Evolutionary conservation across 2,888 invertebrate species (phyloP).

Genomic region (Hofmannophila pseudospretella): DNA sequence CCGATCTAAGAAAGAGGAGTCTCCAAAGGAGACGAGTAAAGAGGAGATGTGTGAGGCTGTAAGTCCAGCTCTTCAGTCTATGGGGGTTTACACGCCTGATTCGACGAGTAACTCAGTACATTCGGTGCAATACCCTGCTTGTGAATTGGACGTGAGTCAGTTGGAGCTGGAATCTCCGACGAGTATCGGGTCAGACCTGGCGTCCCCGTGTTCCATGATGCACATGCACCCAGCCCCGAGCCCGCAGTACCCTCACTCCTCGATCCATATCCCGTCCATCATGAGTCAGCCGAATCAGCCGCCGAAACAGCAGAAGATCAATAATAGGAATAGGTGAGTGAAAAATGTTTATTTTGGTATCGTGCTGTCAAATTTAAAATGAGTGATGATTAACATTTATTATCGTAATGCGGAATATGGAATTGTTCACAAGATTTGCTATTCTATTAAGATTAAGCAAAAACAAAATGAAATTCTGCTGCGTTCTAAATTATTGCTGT

Average conservation of each 20-base stretch:
- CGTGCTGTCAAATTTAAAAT: too few species aligned
- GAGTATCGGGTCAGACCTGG: slow-evolving; percentile 91
- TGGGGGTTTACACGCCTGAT: slow-evolving; percentile 92
- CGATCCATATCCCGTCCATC: slow-evolving; percentile 70
- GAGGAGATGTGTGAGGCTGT: slow-evolving; percentile 68
- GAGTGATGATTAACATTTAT: too few species aligned
- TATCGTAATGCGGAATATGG: too few species aligned
- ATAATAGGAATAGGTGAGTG: slow-evolving; percentile 61
- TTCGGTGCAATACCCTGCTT: slow-evolving; percentile 86
- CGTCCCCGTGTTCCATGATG: slow-evolving; percentile 87
- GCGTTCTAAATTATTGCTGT: too few species aligned
- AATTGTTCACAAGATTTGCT: too few species aligned
- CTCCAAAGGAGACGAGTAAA: slow-evolving; percentile 53
- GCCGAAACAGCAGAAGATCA: slow-evolving; percentile 71
- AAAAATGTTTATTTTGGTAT: too few species aligned
- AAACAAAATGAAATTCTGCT: too few species aligned
- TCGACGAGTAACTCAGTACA: slow-evolving; percentile 90
- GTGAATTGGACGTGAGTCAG: slow-evolving; percentile 90
- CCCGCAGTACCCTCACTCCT: slow-evolving; percentile 79
- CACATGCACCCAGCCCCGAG: slow-evolving; percentile 69
- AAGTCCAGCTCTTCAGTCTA: slow-evolving; percentile 83
- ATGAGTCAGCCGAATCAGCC: slow-evolving; percentile 72
- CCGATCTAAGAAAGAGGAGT: slow-evolving; percentile 65
- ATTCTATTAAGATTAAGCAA: too few species aligned
- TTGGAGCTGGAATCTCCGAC: slow-evolving; percentile 92